Conservation (phyloP, 2,797 vertebrate species). For the Phataginus tetradactyla region DNA sequence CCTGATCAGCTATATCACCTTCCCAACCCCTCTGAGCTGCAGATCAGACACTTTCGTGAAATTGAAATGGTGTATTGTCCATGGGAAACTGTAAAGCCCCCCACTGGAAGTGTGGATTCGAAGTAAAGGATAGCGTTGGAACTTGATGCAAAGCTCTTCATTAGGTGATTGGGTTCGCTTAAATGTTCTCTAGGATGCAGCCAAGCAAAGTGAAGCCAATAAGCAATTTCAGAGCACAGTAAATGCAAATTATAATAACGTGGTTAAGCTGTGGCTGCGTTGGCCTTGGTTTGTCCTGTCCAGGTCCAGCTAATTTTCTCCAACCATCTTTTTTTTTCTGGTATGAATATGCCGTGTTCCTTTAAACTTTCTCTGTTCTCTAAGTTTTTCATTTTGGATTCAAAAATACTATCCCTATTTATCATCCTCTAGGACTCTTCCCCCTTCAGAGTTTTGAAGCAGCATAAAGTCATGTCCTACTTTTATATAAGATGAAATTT, state of each 20-base stretch:
- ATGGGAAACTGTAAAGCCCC: not conserved
- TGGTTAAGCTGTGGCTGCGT: not conserved
- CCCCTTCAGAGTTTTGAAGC: not conserved
- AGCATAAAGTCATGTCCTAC: not conserved
- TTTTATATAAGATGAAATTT: not conserved
- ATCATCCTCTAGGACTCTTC: not conserved
- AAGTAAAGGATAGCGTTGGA: not conserved
- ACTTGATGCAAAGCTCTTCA: not conserved
- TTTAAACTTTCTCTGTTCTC: not conserved
- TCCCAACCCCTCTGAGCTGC: not conserved
- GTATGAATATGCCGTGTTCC: not conserved
- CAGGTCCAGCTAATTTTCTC: not conserved
- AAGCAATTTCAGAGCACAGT: not conserved
- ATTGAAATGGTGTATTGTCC: no score
- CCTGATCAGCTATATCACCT: not conserved
- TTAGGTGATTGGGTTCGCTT: not conserved
- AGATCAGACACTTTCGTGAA: not conserved
- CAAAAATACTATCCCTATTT: not conserved
- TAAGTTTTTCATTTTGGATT: not conserved
- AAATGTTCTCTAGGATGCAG: not conserved
- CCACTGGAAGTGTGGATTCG: no score
- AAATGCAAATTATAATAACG: not conserved
- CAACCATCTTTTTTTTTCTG: not conserved
- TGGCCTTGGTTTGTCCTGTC: fast-evolving
- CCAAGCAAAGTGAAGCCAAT: not conserved